Conservation (phyloP, 2,888 invertebrate genomes). For the Plebejus anna region DNA sequence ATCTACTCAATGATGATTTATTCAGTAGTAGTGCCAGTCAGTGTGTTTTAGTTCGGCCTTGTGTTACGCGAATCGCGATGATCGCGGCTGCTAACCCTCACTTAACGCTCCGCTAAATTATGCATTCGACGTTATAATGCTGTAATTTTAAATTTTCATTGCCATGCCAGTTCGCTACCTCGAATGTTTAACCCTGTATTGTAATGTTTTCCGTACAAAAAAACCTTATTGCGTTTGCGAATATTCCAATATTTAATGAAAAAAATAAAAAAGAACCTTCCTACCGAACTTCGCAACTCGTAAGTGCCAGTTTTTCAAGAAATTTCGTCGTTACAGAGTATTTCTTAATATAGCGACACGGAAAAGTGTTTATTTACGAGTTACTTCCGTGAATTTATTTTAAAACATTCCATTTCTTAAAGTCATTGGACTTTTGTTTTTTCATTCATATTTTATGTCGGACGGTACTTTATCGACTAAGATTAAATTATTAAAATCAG, state of each 20-base stretch:
- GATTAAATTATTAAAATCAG: slow-evolving; percentile 19
- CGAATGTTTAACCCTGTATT: not conserved
- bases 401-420: slow-evolving; percentile 22
- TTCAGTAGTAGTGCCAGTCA: not conserved
- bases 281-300: not conserved
- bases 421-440: slow-evolving; percentile 17
- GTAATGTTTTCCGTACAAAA: not conserved
- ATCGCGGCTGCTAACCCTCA: slow-evolving; percentile 18
- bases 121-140: not conserved
- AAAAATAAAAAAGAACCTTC: not conserved
- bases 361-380: slow-evolving; percentile 23
- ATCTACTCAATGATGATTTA: not conserved
- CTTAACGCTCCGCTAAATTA: slow-evolving; percentile 15
- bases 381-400: slow-evolving; percentile 15
- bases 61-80: slow-evolving; percentile 11
- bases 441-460: slow-evolving; percentile 13
- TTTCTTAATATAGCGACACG: slow-evolving; percentile 18
- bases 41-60: not conserved
- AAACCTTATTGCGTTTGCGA: not conserved
- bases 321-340: slow-evolving; percentile 1
- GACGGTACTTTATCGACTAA: not conserved
- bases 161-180: not conserved
- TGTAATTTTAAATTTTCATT: slow-evolving; percentile 20
- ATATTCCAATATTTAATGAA: not conserved
- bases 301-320: not conserved